Evolutionary conservation across 2,113 vertebrate species (phyloP).

Genomic region (Grammomys dolichurus): DNA sequence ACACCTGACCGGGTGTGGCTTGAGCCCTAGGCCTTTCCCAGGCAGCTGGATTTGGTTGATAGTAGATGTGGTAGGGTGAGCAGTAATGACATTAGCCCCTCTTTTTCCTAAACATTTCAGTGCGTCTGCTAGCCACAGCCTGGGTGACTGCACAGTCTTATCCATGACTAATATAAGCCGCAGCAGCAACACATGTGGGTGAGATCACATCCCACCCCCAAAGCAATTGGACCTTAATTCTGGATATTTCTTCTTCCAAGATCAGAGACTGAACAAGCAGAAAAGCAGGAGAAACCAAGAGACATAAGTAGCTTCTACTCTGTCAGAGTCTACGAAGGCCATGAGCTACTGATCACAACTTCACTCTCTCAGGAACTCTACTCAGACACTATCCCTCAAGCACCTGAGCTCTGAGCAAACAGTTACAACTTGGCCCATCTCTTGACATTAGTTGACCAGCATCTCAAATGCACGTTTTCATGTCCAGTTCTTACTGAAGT

Average conservation of each 20-base stretch:
- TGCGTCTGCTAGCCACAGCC: neutral
- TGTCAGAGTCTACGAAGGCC: neutral
- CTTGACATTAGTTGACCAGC: neutral
- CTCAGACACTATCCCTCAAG: neutral
- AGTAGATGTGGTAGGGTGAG: neutral
- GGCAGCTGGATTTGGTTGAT: neutral
- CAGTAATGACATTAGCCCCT: too few species aligned
- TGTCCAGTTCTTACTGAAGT: neutral
- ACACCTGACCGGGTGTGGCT: neutral
- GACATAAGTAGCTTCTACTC: neutral
- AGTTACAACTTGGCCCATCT: neutral
- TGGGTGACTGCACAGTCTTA: neutral
- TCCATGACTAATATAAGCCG: neutral
- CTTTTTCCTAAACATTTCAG: neutral
- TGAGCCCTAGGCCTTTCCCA: neutral
- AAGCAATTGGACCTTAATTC: neutral
- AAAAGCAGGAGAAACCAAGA: neutral
- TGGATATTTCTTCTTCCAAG: neutral
- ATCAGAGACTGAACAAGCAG: neutral
- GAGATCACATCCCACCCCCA: neutral
- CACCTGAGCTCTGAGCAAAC: neutral
- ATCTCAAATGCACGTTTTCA: neutral
- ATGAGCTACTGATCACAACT: neutral
- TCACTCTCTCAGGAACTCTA: neutral
- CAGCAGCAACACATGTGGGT: neutral